phyloP scores from a whole-genome alignment of 2,797 vertebrate species.

The Enteromius trimaculatus region DNA sequence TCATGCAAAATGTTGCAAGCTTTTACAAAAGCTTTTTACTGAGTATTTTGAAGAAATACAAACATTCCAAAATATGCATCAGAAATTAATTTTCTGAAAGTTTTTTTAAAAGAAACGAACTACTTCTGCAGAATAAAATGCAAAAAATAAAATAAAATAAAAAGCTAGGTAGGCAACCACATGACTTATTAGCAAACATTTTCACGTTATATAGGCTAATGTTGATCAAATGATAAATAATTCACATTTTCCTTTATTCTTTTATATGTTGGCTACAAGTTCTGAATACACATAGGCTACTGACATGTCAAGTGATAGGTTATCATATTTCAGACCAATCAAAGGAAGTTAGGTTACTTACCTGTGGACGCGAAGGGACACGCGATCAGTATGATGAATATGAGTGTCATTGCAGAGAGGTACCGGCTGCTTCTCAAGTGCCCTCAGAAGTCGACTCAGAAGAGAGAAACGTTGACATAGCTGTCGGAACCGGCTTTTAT shows the following conservation, averaged over 20 bases:
- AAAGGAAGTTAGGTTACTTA: slow-evolving; percentile 40
- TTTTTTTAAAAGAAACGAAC: not conserved
- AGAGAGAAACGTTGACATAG: slow-evolving; percentile 46
- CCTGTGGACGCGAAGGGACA: slow-evolving; percentile 45
- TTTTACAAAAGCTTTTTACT: not conserved
- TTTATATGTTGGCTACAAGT: not conserved
- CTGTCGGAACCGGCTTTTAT: slow-evolving; percentile 73
- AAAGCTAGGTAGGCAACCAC: not conserved
- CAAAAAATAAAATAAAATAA: not conserved
- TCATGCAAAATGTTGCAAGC: not conserved
- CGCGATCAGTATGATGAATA: slow-evolving; percentile 31
- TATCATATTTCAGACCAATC: not conserved
- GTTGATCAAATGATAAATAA: not conserved
- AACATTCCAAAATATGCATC: not conserved
- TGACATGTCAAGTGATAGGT: not conserved
- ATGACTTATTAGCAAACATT: not conserved
- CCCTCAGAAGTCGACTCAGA: slow-evolving; percentile 40
- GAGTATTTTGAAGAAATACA: not conserved
- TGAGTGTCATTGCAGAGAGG: slow-evolving; percentile 24
- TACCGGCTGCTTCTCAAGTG: slow-evolving; percentile 31
- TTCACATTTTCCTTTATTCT: too few species aligned
- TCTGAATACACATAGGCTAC: not conserved
- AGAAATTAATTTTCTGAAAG: not conserved
- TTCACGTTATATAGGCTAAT: not conserved
- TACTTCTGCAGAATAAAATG: not conserved